These are phyloP conservation scores for Bombyx mandarina DNA, from an alignment of 1,140 invertebrate species.

Conservation along the genomic window DNA sequence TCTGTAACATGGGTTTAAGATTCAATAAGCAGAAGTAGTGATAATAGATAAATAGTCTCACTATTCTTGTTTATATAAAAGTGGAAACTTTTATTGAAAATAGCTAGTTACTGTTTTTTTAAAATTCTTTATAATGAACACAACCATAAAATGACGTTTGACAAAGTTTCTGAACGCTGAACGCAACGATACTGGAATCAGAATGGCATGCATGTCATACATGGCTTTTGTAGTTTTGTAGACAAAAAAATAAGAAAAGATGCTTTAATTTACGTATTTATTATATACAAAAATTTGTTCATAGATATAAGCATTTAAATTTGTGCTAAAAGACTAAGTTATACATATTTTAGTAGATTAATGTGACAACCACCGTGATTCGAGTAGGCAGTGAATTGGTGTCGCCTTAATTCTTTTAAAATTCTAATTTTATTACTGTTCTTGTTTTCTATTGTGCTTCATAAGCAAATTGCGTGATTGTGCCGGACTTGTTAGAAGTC, in stretches of 20 bases:
- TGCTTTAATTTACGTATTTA: slow-evolving; percentile 35
- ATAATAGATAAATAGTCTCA: no score
- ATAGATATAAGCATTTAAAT: slow-evolving; percentile 21
- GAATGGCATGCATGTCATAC: slow-evolving; percentile 65
- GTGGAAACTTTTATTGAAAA: no score
- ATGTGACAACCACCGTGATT: slow-evolving; percentile 32
- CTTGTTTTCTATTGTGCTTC: slow-evolving; percentile 20
- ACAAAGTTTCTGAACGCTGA: slow-evolving; percentile 45
- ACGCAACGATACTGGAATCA: slow-evolving; percentile 56
- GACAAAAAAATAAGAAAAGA: slow-evolving; percentile 40
- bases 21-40: no score
- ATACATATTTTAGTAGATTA: slow-evolving; percentile 19
- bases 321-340: slow-evolving; percentile 16
- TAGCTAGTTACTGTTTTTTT: no score
- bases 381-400: slow-evolving; percentile 55
- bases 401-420: slow-evolving; percentile 38
- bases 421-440: slow-evolving; percentile 28
- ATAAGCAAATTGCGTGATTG: slow-evolving; percentile 19
- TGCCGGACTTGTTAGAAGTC: slow-evolving; percentile 10
- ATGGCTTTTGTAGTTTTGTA: slow-evolving; percentile 29
- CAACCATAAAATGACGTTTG: slow-evolving; percentile 34
- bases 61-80: no score
- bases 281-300: slow-evolving; percentile 18
- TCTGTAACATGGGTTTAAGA: no score
- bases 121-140: slow-evolving; percentile 23